These are phyloP conservation scores for Patiria pectinifera DNA, from an alignment of 53 echinoderm and acorn worm species.

Conservation along the genomic window DNA sequence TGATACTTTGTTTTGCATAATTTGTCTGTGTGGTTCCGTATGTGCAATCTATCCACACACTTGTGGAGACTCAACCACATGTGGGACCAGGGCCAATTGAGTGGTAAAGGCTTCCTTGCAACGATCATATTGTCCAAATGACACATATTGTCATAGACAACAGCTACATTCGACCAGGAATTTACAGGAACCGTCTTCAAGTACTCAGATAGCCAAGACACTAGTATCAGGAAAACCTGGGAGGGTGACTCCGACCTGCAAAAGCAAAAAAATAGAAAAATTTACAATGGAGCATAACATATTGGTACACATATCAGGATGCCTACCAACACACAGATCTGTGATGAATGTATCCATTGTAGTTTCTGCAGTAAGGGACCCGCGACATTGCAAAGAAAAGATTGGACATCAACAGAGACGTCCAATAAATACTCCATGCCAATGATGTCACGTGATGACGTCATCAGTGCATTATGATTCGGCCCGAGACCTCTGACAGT, in stretches of 20 bases:
- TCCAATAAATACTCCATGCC: too few relatives aligned
- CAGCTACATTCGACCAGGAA: background rate
- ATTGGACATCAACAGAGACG: too few relatives aligned
- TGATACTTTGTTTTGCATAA: background rate
- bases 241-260: conserved; percentile 13
- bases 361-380: too few relatives aligned
- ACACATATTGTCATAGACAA: background rate
- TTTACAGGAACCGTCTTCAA: background rate
- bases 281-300: background rate
- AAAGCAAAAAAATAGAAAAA: background rate
- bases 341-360: too few relatives aligned
- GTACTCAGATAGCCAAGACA: background rate
- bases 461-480: too few relatives aligned
- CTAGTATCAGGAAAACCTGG: background rate
- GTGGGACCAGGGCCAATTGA: background rate
- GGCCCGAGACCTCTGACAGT: too few relatives aligned
- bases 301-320: background rate
- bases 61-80: conserved; percentile 4
- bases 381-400: too few relatives aligned
- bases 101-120: background rate
- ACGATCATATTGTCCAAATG: conserved; percentile 1
- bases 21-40: conserved; percentile 1
- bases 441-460: too few relatives aligned
- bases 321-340: too few relatives aligned
- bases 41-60: background rate